Base-by-base conservation (phyloP, 2,113 vertebrate species). In the Gavialis gangeticus region DNA sequence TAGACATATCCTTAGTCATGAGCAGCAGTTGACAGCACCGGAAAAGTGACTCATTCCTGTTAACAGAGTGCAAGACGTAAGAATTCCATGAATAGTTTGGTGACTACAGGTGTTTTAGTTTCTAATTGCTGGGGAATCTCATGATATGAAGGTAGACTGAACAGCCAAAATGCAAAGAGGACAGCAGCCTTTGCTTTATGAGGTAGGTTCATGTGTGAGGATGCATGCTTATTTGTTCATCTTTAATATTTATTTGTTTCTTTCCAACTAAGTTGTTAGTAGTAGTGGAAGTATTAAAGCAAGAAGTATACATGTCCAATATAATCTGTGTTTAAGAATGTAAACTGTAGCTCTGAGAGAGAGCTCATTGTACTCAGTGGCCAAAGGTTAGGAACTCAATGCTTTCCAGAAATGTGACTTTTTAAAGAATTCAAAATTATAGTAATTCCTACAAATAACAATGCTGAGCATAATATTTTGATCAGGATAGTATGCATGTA, bases 381-480 rank as follows among this genome's bases (percentile, higher is more conserved):
- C 66, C 10, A 30, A 34, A 19, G 34, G 34, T 30, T 46, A 87
- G 82, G 67, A 92, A 75, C 77, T 60, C 46, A 0, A 21, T 4
- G 62, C 12, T 46, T 90, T 66, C 63, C 66, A 83, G 64, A 80
- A 95, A 89, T 84, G 64, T 75, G 83, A 64, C 27, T 57, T 91
- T 91, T 95, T 91, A 85, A 94, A 93, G 87, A 85, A 34, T 87
- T 93, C 92, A 3, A 30, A 95, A 94, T 95, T 95, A 95, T 81
- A 28, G 24, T 71, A 76, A 91, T 88, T 81, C 56, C 86, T 89
- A 19, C 63, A 97, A 77, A 87, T 60, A 95, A 95, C 91, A 91
- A 90, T 91, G 86, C 73, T 5, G 56, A 88, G 86, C 3, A 92
- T 76, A 81, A 80, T 46, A 84, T 82, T 88, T 92, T 92, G 82